Conservation (phyloP, 2,113 vertebrate genomes). For the Helogale parvula region DNA sequence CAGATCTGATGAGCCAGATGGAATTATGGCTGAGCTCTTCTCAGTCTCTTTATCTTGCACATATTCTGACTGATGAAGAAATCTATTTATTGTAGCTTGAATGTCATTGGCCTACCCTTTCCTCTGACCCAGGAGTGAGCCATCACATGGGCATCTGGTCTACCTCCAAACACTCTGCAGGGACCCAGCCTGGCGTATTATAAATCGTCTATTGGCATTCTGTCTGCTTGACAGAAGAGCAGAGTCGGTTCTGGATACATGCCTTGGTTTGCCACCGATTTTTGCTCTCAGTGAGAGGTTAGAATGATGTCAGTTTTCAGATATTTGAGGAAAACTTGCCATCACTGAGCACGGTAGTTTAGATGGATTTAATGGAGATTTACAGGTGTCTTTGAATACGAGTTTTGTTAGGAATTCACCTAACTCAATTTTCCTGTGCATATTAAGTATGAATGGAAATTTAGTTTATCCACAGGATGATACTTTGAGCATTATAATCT, state of each 20-base stretch:
- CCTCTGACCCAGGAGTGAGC: slow-evolving; percentile 56
- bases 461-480: neutral
- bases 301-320: slow-evolving; percentile 43
- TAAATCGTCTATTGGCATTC: slow-evolving; percentile 58
- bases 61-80: slow-evolving; percentile 57
- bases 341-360: neutral
- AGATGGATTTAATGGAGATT: neutral
- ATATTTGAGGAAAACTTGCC: slow-evolving; percentile 1
- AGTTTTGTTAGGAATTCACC: slow-evolving; percentile 29
- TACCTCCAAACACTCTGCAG: slow-evolving; percentile 59
- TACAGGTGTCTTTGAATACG: slow-evolving; percentile 32
- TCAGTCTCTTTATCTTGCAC: slow-evolving; percentile 61
- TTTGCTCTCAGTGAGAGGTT: slow-evolving; percentile 55
- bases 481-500: slow-evolving; percentile 4
- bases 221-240: slow-evolving; percentile 50
- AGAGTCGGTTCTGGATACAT: slow-evolving; percentile 32
- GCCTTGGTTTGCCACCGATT: slow-evolving; percentile 47
- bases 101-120: slow-evolving; percentile 68
- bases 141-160: slow-evolving; percentile 64
- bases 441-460: slow-evolving; percentile 11
- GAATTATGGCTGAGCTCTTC: slow-evolving; percentile 53
- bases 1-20: slow-evolving; percentile 44
- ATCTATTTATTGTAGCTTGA: slow-evolving; percentile 23
- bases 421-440: neutral
- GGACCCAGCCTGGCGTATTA: slow-evolving; percentile 66